Evolutionary conservation across 2,888 invertebrate species (phyloP).

Genomic region (Romanomermis culicivorax): DNA sequence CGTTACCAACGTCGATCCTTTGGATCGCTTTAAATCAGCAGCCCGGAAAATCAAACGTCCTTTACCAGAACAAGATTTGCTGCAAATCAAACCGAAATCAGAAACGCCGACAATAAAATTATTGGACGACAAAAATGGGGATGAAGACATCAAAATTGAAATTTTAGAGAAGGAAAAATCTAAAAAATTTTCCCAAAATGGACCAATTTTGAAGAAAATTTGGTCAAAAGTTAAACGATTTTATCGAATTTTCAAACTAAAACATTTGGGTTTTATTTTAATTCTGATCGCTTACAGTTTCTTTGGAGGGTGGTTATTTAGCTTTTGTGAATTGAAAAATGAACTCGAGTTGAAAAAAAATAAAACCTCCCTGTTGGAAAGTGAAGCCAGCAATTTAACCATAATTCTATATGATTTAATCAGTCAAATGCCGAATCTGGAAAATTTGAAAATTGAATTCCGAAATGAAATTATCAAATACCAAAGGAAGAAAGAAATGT

Average conservation of each 20-base stretch:
- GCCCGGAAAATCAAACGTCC: no score
- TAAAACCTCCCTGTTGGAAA: background rate
- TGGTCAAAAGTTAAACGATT: background rate
- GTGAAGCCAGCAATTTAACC: slow-evolving; percentile 2
- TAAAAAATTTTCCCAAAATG: no score
- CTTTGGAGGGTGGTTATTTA: background rate
- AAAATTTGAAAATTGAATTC: background rate
- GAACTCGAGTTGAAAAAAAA: background rate
- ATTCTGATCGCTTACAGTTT: background rate
- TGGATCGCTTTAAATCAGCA: no score
- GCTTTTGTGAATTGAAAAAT: background rate
- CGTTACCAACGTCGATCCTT: no score
- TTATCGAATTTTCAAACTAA: background rate
- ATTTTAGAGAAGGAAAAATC: no score
- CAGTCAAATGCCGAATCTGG: slow-evolving; percentile 11
- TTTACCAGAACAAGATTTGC: no score
- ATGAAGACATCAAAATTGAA: no score
- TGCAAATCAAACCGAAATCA: no score
- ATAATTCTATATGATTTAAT: slow-evolving; percentile 13
- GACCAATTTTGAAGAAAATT: no score
- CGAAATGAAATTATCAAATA: slow-evolving; percentile 1
- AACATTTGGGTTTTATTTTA: background rate
- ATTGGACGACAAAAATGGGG: no score
- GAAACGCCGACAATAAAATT: no score
- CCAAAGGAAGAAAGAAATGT: slow-evolving; percentile 13